Conservation (phyloP, 2,113 vertebrate species). For the Grammomys dolichurus region DNA sequence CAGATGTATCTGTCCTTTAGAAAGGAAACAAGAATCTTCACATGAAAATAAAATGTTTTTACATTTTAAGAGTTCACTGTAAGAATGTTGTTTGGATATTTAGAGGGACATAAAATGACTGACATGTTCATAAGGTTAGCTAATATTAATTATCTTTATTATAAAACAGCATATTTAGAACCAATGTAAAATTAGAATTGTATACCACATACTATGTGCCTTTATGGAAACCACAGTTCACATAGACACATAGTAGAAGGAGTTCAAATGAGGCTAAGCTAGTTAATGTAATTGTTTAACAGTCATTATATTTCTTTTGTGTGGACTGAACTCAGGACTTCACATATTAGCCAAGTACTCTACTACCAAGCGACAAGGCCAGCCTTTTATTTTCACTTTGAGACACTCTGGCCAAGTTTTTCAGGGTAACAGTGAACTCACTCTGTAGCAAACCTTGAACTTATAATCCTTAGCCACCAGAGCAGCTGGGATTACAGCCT, state of each 20-base stretch:
- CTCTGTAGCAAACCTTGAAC: not conserved
- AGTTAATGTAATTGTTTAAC: slow-evolving; percentile 1
- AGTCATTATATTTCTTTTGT: not conserved
- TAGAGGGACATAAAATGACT: slow-evolving; percentile 18
- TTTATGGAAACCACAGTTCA: not conserved
- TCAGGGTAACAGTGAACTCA: not conserved
- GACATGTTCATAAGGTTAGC: slow-evolving; percentile 31
- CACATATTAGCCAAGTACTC: not conserved
- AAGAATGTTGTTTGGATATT: not conserved
- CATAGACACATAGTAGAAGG: not conserved
- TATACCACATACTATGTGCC: not conserved
- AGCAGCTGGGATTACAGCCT: not conserved
- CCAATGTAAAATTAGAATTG: not conserved
- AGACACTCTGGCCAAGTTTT: not conserved
- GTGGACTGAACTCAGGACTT: not conserved
- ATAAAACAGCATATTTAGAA: not conserved
- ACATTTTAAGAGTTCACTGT: slow-evolving; percentile 32
- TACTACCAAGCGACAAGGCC: not conserved
- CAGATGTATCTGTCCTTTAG: slow-evolving; percentile 26
- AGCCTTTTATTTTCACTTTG: not conserved
- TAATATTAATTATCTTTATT: not conserved
- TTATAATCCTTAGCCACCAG: not conserved
- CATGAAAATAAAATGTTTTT: not conserved
- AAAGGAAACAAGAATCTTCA: not conserved
- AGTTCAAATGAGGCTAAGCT: not conserved